Evolutionary conservation across 2,888 invertebrate species (phyloP), one percentile per base, ranked within the genome.

Genomic region (Xestia sexstrigata): DNA sequence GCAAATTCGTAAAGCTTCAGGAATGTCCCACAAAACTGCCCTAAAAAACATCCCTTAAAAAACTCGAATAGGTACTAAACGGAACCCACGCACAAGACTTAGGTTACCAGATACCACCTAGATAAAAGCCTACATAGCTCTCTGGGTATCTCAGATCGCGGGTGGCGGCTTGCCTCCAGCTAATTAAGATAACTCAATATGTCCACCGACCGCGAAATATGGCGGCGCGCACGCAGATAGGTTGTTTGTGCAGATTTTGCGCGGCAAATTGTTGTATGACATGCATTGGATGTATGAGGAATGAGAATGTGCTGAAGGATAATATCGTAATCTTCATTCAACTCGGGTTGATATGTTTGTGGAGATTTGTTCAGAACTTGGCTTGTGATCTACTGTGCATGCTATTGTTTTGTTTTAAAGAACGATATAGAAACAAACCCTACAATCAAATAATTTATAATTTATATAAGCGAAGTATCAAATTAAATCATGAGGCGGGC

Each of bases 101-200:
- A 82, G 76, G 79, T 83, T 81, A 78, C 78, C 30, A 70, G 88
- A 88, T 85, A 85, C 76, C 62, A 79, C 70, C 65, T 86, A 85
- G 88, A 88, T 88, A 86, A 88, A 68, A 74, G 65, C 63, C 69
- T 77, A 86, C 76, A 78, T 79, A 82, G 82, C 76, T 85, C 70
- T 68, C 65, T 79, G 77, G 78, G 76, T 88, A 88, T 88, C 66
- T 66, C 15, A 47, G 86, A 91, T 91, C 91, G 89, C 87, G 90
- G 91, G 90, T 90, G 92, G 92, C 89, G 89, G 87, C 86, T 90
- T 88, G 88, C 88, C 88, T 86, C 80, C 82, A 87, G 89, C 91
- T 92, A 92, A 92, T 92, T 92, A 92, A 92, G 92, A 92, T 92
- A 92, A 91, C 92, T 92, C 91, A 92, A 92, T 92, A 92, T 90